phyloP scores from a whole-genome alignment of 2,113 vertebrate genomes.

The Cranoglanis bouderius region DNA sequence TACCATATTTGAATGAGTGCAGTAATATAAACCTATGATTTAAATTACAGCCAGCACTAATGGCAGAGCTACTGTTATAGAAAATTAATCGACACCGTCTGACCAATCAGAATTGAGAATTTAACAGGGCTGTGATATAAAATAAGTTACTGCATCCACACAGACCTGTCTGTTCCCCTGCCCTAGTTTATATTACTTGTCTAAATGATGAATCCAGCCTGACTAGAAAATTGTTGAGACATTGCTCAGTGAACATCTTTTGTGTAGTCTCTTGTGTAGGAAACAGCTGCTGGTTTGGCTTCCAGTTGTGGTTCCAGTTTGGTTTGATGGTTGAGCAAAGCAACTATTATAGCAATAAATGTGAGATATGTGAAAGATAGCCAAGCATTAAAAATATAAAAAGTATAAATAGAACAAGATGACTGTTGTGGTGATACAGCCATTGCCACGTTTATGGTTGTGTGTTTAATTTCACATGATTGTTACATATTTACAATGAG shows the following conservation, averaged over 20 bases:
- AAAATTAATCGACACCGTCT: background rate
- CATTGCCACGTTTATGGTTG: background rate
- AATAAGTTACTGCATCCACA: background rate
- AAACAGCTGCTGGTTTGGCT: background rate
- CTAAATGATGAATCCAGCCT: background rate
- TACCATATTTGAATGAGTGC: background rate
- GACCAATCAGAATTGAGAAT: background rate
- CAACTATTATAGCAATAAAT: background rate
- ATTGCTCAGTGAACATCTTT: background rate
- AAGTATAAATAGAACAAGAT: background rate
- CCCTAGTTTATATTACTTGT: background rate
- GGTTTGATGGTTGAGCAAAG: conserved; percentile 19
- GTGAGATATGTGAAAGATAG: conserved; percentile 8
- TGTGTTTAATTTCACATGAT: conserved; percentile 4
- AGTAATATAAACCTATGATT: background rate
- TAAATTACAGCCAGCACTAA: background rate
- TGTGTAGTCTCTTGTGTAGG: background rate
- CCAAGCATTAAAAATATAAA: background rate
- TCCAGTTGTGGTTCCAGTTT: background rate
- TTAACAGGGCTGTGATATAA: background rate
- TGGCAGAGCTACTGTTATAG: background rate
- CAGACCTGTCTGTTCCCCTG: background rate
- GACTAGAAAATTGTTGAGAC: background rate
- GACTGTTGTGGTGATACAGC: background rate
- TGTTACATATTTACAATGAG: no score